Evolutionary conservation across 1,140 invertebrate genomes (phyloP).

Genomic region (Centruroides vittatus): DNA sequence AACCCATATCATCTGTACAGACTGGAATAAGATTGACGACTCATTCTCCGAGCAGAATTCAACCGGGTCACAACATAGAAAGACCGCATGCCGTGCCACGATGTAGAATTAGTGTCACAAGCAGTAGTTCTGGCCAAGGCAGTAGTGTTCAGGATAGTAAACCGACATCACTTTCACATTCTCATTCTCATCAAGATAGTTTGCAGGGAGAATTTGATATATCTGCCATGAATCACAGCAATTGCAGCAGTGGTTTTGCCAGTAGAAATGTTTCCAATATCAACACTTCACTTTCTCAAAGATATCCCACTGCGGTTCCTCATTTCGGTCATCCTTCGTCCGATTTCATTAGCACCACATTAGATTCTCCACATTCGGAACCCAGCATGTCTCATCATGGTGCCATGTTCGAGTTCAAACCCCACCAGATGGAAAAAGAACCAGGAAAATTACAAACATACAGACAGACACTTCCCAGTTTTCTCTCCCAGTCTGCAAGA

Average conservation of each 20-base stretch:
- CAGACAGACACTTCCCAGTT: conserved; percentile 37
- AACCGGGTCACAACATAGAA: background rate
- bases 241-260: conserved; percentile 20
- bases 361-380: conserved; percentile 3
- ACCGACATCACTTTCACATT: conserved; percentile 10
- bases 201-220: conserved; percentile 18
- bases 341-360: conserved; percentile 20
- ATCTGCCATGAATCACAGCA: conserved; percentile 12
- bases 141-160: conserved; percentile 8
- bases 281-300: conserved; percentile 24
- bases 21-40: conserved; percentile 3
- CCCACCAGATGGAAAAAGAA: conserved; percentile 13
- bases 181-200: background rate
- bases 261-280: conserved; percentile 17
- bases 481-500: conserved; percentile 9
- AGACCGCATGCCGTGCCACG: conserved; percentile 3
- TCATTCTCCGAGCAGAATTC: background rate
- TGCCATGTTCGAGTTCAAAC: background rate
- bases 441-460: conserved; percentile 12
- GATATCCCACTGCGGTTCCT: conserved; percentile 36
- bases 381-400: conserved; percentile 16
- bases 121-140: conserved; percentile 17
- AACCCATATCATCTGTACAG: conserved; percentile 15
- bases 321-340: conserved; percentile 19
- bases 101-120: conserved; percentile 17